Evolutionary conservation across 2,888 invertebrate species (phyloP).

Genomic region (Xanthia icteritia): DNA sequence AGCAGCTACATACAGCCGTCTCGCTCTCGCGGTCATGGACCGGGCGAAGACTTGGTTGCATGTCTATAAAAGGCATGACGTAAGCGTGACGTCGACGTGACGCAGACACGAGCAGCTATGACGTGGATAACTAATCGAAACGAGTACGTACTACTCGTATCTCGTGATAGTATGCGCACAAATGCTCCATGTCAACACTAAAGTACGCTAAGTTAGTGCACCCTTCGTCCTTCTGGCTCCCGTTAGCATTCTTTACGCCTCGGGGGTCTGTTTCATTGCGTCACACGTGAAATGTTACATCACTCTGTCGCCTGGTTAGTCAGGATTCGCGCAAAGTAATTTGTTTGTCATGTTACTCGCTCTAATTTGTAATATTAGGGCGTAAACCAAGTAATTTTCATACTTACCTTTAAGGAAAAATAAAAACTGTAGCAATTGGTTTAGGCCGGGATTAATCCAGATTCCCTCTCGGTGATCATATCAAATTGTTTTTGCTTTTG

Average conservation of each 20-base stretch:
- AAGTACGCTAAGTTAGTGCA: slow-evolving; percentile 55
- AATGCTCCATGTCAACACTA: slow-evolving; percentile 56
- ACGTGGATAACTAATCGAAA: slow-evolving; percentile 63
- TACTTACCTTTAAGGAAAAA: slow-evolving; percentile 9
- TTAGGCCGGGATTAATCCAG: slow-evolving; percentile 27
- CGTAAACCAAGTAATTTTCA: slow-evolving; percentile 11
- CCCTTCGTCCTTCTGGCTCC: slow-evolving; percentile 42
- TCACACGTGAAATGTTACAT: slow-evolving; percentile 55
- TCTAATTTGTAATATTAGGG: slow-evolving; percentile 24
- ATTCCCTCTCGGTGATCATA: slow-evolving; percentile 25
- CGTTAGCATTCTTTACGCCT: slow-evolving; percentile 53
- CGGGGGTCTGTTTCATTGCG: slow-evolving; percentile 48
- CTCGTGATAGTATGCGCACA: slow-evolving; percentile 58
- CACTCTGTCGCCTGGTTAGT: slow-evolving; percentile 48
- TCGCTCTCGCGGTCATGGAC: slow-evolving; percentile 62
- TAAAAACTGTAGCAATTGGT: slow-evolving; percentile 18
- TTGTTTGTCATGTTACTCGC: slow-evolving; percentile 20
- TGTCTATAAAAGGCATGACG: slow-evolving; percentile 65
- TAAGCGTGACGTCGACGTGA: slow-evolving; percentile 68
- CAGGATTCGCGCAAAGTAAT: slow-evolving; percentile 31
- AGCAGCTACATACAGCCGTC: slow-evolving; percentile 17
- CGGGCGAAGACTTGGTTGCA: slow-evolving; percentile 47
- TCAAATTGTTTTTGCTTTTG: slow-evolving; percentile 33
- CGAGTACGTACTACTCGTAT: slow-evolving; percentile 50
- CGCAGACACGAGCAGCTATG: slow-evolving; percentile 61